Base-by-base conservation (phyloP, 2,797 vertebrate species). In the Dendrocincla tyrannina region DNA sequence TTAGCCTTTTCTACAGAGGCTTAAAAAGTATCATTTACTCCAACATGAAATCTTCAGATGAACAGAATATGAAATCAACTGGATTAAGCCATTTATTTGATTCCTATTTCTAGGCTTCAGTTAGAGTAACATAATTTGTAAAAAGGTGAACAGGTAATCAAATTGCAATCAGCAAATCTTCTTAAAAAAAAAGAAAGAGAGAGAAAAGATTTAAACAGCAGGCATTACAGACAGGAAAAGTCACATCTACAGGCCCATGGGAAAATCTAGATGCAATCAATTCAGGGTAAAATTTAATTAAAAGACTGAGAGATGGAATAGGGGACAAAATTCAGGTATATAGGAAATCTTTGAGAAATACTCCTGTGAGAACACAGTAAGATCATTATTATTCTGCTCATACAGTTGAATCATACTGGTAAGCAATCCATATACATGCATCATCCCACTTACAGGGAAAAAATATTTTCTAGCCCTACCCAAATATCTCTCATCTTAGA, bases 161-260 rank as follows among this genome's bases (percentile, higher is more conserved):
- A 94, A 96, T 68, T 79, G 70, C 70, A 96, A 96, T 95, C 94
- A 96, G 52, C 63, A 91, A 90, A 79, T 95, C 66, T 91, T 85
- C 28, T 52, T 4, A 32, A 32, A 32, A 32, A 60, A 80, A 73
- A 91, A 46, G 28, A 60, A 79, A 77, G 6, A 73, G 64, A 88
- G 58, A 95, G 59, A 93, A 87, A 91, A 94, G 24, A 95, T 91
- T 94, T 70, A 90, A 94, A 94, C 66, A 94, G 86, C 41, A 66
- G 86, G 42, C 17, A 70, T 60, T 82, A 78, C 14, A 88, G 83
- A 95, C 30, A 91, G 39, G 19, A 93, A 67, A 95, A 88, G 88
- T 95, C 88, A 73, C 50, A 73, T 70, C 60, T 76, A 59, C 18
- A 85, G 63, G 28, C 69, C 63, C 67, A 60, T 17, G 49, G 80